Percentiles rank a stretch among this genome's conserved stretches.
phyloP scores from a whole-genome alignment of 2,888 invertebrate genomes.

The Pollenia angustigena region DNA sequence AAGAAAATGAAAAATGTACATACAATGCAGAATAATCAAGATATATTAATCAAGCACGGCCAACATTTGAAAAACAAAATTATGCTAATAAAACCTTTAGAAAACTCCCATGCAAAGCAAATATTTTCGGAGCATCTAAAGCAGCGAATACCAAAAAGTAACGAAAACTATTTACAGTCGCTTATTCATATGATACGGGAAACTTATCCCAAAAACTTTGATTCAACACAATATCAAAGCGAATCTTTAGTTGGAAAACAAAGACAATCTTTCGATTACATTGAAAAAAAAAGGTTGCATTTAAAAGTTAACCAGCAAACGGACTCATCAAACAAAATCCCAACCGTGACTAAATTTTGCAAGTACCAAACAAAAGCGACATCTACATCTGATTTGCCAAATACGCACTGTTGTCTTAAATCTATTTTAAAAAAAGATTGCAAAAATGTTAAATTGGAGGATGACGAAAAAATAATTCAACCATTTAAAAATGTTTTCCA shows the following conservation, averaged over 20 bases:
- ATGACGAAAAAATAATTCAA: not conserved
- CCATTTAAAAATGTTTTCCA: not conserved
- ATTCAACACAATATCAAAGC: not conserved
- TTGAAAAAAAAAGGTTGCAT: not conserved
- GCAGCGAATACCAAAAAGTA: not conserved
- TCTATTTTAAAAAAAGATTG: slow-evolving; percentile 7
- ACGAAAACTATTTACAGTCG: not conserved
- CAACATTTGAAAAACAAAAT: slow-evolving; percentile 1
- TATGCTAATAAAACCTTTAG: not conserved
- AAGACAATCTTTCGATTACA: not conserved
- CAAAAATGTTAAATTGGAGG: not conserved
- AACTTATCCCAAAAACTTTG: slow-evolving; percentile 31
- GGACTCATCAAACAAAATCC: not conserved
- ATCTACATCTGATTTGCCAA: not conserved
- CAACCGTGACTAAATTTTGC: not conserved
- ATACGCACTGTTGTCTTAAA: not conserved
- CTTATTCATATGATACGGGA: slow-evolving; percentile 5
- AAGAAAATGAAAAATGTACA: slow-evolving; percentile 12
- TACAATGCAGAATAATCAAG: slow-evolving; percentile 15
- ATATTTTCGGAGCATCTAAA: not conserved
- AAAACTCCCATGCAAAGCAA: not conserved
- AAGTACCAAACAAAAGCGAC: not conserved
- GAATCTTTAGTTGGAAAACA: not conserved
- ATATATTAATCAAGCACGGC: not conserved
- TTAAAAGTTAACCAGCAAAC: not conserved